Percentiles rank a stretch among this genome's conserved stretches.
Evolutionary conservation across 2,888 invertebrate genomes (phyloP).

Genomic region (Aproaerema taeniolella): DNA sequence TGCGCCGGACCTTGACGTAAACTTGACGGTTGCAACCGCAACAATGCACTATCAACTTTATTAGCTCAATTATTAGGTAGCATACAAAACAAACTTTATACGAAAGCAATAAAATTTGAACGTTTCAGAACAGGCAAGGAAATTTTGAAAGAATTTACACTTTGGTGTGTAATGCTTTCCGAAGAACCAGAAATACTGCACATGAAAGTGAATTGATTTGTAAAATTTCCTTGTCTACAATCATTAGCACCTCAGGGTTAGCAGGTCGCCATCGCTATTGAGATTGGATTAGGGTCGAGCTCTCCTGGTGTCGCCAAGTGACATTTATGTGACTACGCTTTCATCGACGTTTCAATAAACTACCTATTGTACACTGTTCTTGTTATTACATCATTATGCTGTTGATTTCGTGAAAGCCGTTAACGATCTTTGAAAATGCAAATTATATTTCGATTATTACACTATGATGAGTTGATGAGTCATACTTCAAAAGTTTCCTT

Average conservation of each 20-base stretch:
- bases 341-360: slow-evolving; percentile 3
- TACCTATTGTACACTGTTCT: neutral
- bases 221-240: no score
- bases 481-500: no score
- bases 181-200: no score
- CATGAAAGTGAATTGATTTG: no score
- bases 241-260: neutral
- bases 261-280: neutral
- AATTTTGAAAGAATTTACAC: no score
- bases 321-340: neutral
- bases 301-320: neutral
- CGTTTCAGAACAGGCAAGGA: neutral
- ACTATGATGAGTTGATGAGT: no score
- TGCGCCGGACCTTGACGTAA: slow-evolving; percentile 58
- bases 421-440: no score
- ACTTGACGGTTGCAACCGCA: slow-evolving; percentile 26
- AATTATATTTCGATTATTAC: no score
- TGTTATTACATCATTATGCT: no score
- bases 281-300: slow-evolving; percentile 9
- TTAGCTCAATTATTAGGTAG: slow-evolving; percentile 1
- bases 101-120: no score
- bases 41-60: slow-evolving; percentile 29
- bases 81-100: neutral
- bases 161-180: no score
- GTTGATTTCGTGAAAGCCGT: no score